Base-by-base conservation (phyloP, 2,888 invertebrate species). In the Cetonia aurata region DNA sequence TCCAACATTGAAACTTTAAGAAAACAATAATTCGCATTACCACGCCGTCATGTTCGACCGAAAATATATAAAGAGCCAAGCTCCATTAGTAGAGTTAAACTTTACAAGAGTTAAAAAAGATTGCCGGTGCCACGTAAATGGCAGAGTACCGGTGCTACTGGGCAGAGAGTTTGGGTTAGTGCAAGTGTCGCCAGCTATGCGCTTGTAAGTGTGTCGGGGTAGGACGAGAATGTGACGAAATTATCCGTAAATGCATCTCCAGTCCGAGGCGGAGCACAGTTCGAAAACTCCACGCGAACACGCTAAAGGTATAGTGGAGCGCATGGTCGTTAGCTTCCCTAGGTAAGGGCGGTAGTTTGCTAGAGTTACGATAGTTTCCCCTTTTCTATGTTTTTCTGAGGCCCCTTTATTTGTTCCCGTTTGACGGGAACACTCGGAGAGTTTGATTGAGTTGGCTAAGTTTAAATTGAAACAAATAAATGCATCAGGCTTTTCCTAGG, bases 401-500 rank as follows among this genome's bases (percentile, higher is more conserved):
- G 1, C 31, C 37, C 50, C 15, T 50, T 50, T 50, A 50, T 65
- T 65, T 50, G 50, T 50, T 50, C 50, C 37, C 12, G 33, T 50
- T 65, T 50, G 50, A 50, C 50, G 50, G 33, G 37, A 65, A 65
- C 62, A 65, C 62, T 65, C 50, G 37, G 62, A 1, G 62, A 65
- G 62, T 65, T 65, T 65, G 62, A 65, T 65, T 65, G 62, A 65
- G 62, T 65, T 65, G 50, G 15, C 48, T 25, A 65, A 65, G 50
- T 65, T 65, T 65, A 65, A 65, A 65, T 65, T 65, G 62, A 65
- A 65, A 65, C 62, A 65, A 65, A 65, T 65, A 65, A 65, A 65
- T 65, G 62, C 62, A 65, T 65, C 62, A 25, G 62, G 50, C 62
- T 65, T 65, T 65, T 37, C 60, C 37, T 25, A 37, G 33, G 62